Evolutionary conservation across 2,888 invertebrate genomes (phyloP).

Genomic region (Nomada hirtipes): DNA sequence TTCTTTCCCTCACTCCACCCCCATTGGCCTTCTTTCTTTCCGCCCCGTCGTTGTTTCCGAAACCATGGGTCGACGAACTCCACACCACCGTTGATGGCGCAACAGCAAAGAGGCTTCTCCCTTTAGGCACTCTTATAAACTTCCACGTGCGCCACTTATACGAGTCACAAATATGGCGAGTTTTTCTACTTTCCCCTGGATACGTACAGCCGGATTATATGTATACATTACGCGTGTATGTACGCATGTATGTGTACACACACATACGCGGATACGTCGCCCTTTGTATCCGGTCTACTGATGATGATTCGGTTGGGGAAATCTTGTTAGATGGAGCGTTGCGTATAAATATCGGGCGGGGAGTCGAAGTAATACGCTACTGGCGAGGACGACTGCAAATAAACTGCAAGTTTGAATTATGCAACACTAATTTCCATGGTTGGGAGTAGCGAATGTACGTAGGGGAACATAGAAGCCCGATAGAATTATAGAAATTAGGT

Average conservation of each 20-base stretch:
- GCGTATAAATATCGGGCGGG: background rate
- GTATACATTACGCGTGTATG: no score
- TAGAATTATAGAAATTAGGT: no score
- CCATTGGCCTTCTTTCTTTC: constrained; percentile 4
- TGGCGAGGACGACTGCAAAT: no score
- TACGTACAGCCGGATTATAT: background rate
- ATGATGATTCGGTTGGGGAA: background rate
- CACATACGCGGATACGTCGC: no score
- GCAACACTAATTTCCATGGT: no score
- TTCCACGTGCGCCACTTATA: background rate
- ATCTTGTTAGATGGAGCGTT: background rate
- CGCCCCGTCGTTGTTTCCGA: constrained; percentile 42
- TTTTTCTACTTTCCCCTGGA: background rate
- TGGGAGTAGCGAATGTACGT: no score
- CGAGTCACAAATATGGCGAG: background rate
- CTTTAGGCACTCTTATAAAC: constrained; percentile 19
- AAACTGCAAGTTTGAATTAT: no score
- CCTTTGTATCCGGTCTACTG: no score
- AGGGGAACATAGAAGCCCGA: no score
- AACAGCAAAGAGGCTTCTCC: constrained; percentile 19
- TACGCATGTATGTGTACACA: no score
- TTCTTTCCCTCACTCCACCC: constrained; percentile 16
- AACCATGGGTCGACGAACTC: constrained; percentile 55
- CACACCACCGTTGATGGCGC: constrained; percentile 16
- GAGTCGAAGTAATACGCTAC: background rate